phyloP scores from a whole-genome alignment of 2,888 invertebrate species.

The Trichogramma evanescens region DNA sequence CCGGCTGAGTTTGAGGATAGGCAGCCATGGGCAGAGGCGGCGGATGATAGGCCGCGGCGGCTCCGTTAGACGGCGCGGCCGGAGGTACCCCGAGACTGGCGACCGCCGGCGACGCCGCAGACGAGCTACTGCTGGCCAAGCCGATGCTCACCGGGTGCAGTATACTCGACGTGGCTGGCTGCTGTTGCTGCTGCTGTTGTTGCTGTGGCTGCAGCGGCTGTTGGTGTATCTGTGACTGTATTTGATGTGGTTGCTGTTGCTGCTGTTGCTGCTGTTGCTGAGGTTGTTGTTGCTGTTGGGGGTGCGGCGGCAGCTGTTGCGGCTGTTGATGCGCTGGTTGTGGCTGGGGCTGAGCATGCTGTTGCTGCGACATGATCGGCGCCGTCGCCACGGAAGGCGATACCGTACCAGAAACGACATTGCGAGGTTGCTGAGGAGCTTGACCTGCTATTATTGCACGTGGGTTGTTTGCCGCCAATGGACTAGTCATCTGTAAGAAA shows the following conservation, averaged over 20 bases:
- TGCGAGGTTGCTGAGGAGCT: constrained; percentile 50
- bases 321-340: constrained; percentile 2
- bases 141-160: constrained; percentile 7
- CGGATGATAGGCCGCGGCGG: constrained; percentile 41
- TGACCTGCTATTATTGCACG: constrained; percentile 39
- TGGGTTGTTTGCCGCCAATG: constrained; percentile 46
- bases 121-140: constrained; percentile 30
- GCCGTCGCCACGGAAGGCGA: constrained; percentile 45
- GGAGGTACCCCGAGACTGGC: constrained; percentile 55
- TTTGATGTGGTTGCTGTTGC: constrained; percentile 44
- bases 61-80: constrained; percentile 51
- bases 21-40: constrained; percentile 45
- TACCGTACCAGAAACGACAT: constrained; percentile 42
- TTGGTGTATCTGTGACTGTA: constrained; percentile 29
- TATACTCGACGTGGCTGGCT: constrained; percentile 49
- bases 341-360: constrained; percentile 8
- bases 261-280: constrained; percentile 24
- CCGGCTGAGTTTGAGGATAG: constrained; percentile 47
- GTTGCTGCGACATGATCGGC: constrained; percentile 40
- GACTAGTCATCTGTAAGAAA: constrained; percentile 44
- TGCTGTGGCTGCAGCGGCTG: constrained; percentile 28
- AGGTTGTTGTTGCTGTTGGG: constrained; percentile 29
- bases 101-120: constrained; percentile 42
- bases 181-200: constrained; percentile 56
- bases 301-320: constrained; percentile 1